Percentiles rank a stretch among this genome's conserved stretches.
Evolutionary conservation across 1,140 invertebrate genomes (phyloP).

Genomic region (Drosophila athabasca): DNA sequence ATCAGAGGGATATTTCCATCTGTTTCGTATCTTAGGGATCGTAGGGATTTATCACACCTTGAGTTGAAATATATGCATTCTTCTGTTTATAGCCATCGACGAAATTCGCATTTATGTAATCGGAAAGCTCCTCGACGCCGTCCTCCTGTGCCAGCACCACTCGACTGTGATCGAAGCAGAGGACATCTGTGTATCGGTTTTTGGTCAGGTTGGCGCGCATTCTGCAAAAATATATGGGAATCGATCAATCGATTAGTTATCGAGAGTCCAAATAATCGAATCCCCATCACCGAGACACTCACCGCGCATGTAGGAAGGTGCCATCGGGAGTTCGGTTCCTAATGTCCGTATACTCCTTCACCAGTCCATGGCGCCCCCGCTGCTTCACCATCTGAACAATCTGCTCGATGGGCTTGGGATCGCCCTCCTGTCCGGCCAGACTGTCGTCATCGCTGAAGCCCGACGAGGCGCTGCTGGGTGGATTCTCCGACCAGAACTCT

Average conservation of each 20-base stretch:
- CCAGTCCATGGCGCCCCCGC: conserved; percentile 90
- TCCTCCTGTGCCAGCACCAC: conserved; percentile 91
- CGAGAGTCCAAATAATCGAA: too few relatives aligned
- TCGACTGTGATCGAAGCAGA: conserved; percentile 97
- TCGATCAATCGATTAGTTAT: neutral
- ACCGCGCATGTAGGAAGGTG: conserved; percentile 90
- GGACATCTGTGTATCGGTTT: conserved; percentile 98
- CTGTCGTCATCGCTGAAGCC: conserved; percentile 95
- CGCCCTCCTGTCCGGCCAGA: conserved; percentile 88
- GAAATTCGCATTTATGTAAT: conserved; percentile 99
- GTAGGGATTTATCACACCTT: conserved; percentile 86
- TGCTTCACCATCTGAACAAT: conserved; percentile 90
- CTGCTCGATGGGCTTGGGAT: conserved; percentile 88
- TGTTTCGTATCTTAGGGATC: too few relatives aligned
- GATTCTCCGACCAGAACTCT: conserved; percentile 87
- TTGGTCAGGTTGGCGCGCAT: conserved; percentile 93
- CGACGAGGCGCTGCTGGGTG: conserved; percentile 91
- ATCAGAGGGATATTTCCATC: too few relatives aligned
- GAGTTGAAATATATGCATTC: conserved; percentile 98
- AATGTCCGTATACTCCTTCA: conserved; percentile 93
- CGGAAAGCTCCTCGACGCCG: conserved; percentile 90
- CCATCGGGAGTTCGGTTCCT: conserved; percentile 92
- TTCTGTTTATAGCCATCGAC: conserved; percentile 99
- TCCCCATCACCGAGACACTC: neutral
- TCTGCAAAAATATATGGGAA: conserved; percentile 84